Percentiles rank a stretch among this genome's conserved stretches.
These are phyloP conservation scores for Albula goreensis DNA, from an alignment of 2,113 vertebrate species.

Conservation along the genomic window DNA sequence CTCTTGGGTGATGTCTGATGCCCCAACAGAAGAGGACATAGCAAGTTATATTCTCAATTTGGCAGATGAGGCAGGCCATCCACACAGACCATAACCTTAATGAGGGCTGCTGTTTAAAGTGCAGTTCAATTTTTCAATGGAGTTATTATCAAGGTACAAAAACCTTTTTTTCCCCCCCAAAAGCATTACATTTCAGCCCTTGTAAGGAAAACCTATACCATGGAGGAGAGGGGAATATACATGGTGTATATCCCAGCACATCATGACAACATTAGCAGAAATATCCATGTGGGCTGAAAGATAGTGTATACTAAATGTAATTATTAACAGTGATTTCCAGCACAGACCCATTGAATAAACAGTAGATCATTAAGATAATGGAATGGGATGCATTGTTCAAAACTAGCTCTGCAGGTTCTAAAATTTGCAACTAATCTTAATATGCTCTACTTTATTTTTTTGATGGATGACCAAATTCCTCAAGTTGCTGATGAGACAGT, in stretches of 20 bases:
- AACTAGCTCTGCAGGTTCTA: not conserved
- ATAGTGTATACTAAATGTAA: too few species aligned
- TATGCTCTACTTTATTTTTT: not conserved
- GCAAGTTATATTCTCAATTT: conserved; percentile 94
- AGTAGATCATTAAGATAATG: too few species aligned
- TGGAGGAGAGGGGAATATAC: not conserved
- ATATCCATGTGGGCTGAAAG: too few species aligned
- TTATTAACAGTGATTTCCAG: too few species aligned
- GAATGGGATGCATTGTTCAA: too few species aligned
- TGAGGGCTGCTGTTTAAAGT: not conserved
- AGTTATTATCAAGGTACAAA: not conserved
- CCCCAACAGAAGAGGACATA: conserved; percentile 91
- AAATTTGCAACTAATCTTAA: not conserved
- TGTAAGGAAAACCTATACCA: not conserved
- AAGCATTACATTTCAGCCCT: not conserved
- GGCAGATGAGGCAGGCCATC: conserved; percentile 91
- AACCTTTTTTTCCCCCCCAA: not conserved
- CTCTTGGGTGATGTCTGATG: conserved; percentile 95
- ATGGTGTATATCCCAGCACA: not conserved
- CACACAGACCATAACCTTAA: conserved; percentile 81
- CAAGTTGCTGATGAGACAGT: not conserved
- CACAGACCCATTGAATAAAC: too few species aligned
- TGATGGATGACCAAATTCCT: not conserved
- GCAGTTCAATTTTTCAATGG: not conserved
- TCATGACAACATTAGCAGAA: not conserved